A percentile compares a stretch with the other conserved stretches of the same genome.
These are phyloP conservation scores for Mustelus asterias DNA, from an alignment of 2,113 vertebrate genomes.

Conservation along the genomic window DNA sequence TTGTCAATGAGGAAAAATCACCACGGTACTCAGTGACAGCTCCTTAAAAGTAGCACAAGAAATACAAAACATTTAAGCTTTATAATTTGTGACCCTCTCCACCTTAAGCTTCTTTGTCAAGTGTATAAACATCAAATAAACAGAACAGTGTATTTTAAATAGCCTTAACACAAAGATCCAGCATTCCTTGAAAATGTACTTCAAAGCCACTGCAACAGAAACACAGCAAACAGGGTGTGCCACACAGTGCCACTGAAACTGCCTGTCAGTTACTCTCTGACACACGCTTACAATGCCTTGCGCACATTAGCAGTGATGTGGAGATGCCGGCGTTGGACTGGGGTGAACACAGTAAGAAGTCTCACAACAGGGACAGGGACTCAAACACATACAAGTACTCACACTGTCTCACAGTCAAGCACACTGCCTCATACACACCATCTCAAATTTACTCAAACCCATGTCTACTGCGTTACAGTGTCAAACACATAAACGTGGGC, in stretches of 20 bases:
- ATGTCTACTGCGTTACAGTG: background rate
- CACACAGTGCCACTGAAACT: background rate
- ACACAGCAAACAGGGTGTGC: background rate
- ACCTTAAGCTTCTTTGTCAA: constrained; percentile 6
- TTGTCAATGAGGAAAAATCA: background rate
- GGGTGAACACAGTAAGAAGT: too few species aligned
- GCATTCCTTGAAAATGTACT: background rate
- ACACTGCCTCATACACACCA: background rate
- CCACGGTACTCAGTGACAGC: background rate
- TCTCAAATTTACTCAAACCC: background rate
- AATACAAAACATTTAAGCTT: background rate
- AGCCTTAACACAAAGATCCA: background rate
- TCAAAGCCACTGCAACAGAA: background rate
- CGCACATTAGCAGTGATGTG: background rate
- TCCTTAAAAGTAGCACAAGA: background rate
- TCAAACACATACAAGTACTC: background rate
- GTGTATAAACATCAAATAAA: background rate
- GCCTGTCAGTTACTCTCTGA: background rate
- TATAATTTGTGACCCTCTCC: background rate
- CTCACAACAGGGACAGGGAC: background rate
- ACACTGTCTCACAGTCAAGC: background rate
- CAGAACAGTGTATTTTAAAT: background rate
- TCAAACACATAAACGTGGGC: background rate
- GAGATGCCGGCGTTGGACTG: too few species aligned
- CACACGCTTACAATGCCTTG: background rate